Base-by-base conservation (phyloP, 1,140 invertebrate genomes). In the Stegodyphus dumicola region DNA sequence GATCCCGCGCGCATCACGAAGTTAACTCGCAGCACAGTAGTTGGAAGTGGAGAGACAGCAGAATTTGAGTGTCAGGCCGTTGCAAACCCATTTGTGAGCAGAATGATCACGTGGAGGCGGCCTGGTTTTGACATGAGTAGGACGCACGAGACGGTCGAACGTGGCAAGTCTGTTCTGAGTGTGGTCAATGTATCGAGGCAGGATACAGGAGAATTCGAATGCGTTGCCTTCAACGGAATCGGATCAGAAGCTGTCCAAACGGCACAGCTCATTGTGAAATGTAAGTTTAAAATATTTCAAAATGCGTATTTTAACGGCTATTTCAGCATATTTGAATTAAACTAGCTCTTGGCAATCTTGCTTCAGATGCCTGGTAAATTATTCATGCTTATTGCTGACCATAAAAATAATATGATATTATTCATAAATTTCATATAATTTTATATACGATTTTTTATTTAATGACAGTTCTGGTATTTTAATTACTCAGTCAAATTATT, bases 161-260 rank as follows among this genome's bases (percentile, higher is more conserved):
- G 94, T 89, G 93, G 93, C 75, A 96, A 95, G 64, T 95, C 96
- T 17, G 95, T 94, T 88, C 92, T 99, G 9, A 93, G 94, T 60
- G 94, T 99, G 75, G 92, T 93, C 64, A 92, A 94, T 88, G 94
- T 96, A 0, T 93, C 93, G 33, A 93, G 95, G 87, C 94, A 95
- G 79, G 97, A 98, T 90, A 94, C 96, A 2, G 98, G 98, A 0
- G 93, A 94, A 85, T 99, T 98, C 91, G 93, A 93, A 70, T 99
- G 98, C 90, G 93, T 94, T 71, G 97, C 96, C n/a, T 94, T 97
- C 91, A 99, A 99, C 90, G 95, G 95, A 70, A 95, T 99, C 86
- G 96, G 96, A 51, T 93, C 94, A 88, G 93, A 94, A 70, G 93
- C 93, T 2, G 92, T 90, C 18, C 89, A 89, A 71, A 89, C 89